phyloP scores from a whole-genome alignment of 2,888 invertebrate species.

The Tenthredo distinguenda region DNA sequence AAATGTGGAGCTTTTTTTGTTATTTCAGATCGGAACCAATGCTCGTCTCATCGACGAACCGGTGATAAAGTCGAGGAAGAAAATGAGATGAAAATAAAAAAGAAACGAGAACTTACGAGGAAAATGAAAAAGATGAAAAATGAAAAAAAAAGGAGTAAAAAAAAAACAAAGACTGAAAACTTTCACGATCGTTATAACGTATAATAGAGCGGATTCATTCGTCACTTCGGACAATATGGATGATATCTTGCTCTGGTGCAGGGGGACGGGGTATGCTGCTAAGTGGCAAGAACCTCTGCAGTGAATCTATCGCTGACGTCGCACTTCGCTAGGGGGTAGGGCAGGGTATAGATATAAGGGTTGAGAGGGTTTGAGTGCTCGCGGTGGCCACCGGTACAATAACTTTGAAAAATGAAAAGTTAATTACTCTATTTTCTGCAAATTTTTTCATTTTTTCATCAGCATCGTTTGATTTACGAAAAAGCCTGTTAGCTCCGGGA shows the following conservation, averaged over 20 bases:
- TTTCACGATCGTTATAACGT: constrained; percentile 10
- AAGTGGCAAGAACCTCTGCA: constrained; percentile 51
- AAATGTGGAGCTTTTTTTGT: background rate
- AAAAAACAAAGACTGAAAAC: background rate
- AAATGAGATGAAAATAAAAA: background rate
- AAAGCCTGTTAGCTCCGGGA: background rate
- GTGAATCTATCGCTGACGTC: constrained; percentile 43
- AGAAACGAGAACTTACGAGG: background rate
- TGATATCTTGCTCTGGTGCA: constrained; percentile 31
- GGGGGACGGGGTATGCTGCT: constrained; percentile 20
- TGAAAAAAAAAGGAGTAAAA: background rate
- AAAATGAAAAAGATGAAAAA: background rate
- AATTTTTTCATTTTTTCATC: background rate
- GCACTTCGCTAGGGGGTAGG: constrained; percentile 11
- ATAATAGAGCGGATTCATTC: constrained; percentile 37
- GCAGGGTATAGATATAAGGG: background rate
- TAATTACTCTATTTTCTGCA: background rate
- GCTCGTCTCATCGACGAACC: background rate
- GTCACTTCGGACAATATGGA: constrained; percentile 35
- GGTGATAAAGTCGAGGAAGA: background rate
- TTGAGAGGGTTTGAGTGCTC: constrained; percentile 28
- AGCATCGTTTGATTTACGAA: no score
- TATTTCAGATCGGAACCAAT: background rate
- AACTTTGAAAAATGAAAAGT: background rate
- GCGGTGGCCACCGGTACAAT: background rate